Base-by-base conservation (phyloP, 2,797 vertebrate species). In the Paedocypris micromegethes region DNA sequence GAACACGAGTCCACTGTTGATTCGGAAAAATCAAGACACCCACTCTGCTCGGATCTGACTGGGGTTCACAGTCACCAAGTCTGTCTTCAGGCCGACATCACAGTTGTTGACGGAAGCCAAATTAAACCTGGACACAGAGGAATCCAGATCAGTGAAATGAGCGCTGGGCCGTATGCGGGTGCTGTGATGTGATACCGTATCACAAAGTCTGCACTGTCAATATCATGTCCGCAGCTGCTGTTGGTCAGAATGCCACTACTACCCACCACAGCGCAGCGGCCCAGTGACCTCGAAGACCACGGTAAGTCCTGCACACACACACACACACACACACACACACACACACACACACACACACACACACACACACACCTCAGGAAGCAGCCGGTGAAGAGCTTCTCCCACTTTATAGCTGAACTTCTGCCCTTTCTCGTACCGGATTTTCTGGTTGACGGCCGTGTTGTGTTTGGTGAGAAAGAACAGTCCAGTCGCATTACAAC, bases 1-100 rank as follows among this genome's bases (percentile, higher is more conserved):
- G n/a, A 39, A 40, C 38, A 55, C 39, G 4, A 38, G 4, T 51
- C 2, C 0, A 39, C 39, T 39, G 3, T 50, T 4, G n/a, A 39
- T 7, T 54, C 5, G 8, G 6, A 46, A n/a, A 6, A 4, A 5
- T 46, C 23, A 23, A 23, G 23, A 23, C 9, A 38, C 54, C 59
- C 2, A 59, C 45, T 48, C 7, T 44, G 0, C 7, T 5, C 6
- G 41, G 43, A 72, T 52, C 57, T 66, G 70, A 55, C 56, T 59
- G n/a, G 72, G 72, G 41, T 73, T 73, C 54, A 62, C 2, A 5
- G 72, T 68, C 2, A 73, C 6, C 23, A 73, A 44, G 51, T 61
- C 61, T 40, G 59, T 62, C 59, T 73, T 73, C 2, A 58, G 9
- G 9, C 72, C 72, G 40, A 64, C 58, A 64, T 73, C 72, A 48